Percentiles rank a stretch among this genome's conserved stretches.
Conservation (phyloP, 1,140 invertebrate genomes). For the Drosophila subpulchrella region DNA sequence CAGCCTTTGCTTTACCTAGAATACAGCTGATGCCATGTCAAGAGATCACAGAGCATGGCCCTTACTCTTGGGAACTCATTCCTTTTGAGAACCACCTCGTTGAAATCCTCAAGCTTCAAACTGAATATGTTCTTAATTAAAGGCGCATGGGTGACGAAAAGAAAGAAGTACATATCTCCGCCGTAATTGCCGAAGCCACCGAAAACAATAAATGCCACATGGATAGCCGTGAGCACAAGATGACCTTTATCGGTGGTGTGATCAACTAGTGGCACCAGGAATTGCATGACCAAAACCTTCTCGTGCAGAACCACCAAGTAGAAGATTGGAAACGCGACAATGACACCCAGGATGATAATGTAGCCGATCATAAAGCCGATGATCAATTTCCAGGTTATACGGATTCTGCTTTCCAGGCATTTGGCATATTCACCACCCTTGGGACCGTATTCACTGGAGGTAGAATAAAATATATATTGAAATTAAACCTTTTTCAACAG, state of each 20-base stretch:
- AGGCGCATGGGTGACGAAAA: conserved; percentile 58
- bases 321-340: conserved; percentile 42
- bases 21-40: conserved; percentile 64
- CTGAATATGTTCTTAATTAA: conserved; percentile 59
- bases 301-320: conserved; percentile 36
- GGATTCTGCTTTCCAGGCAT: conserved; percentile 46
- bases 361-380: conserved; percentile 30
- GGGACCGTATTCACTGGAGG: conserved; percentile 41
- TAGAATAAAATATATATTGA: neutral
- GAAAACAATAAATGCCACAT: conserved; percentile 24
- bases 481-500: too few relatives aligned
- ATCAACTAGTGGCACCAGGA: conserved; percentile 53
- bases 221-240: conserved; percentile 30
- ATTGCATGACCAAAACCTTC: conserved; percentile 59
- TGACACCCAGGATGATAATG: neutral
- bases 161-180: conserved; percentile 67
- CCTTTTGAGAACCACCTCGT: conserved; percentile 21
- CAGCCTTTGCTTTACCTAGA: neutral
- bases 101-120: conserved; percentile 49
- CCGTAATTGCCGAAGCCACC: conserved; percentile 68
- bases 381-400: conserved; percentile 39
- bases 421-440: conserved; percentile 40
- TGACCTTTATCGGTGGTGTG: conserved; percentile 45
- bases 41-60: conserved; percentile 32
- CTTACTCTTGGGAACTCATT: conserved; percentile 4